phyloP scores from a whole-genome alignment of 2,888 invertebrate genomes.

The Neoitamus cyanurus region DNA sequence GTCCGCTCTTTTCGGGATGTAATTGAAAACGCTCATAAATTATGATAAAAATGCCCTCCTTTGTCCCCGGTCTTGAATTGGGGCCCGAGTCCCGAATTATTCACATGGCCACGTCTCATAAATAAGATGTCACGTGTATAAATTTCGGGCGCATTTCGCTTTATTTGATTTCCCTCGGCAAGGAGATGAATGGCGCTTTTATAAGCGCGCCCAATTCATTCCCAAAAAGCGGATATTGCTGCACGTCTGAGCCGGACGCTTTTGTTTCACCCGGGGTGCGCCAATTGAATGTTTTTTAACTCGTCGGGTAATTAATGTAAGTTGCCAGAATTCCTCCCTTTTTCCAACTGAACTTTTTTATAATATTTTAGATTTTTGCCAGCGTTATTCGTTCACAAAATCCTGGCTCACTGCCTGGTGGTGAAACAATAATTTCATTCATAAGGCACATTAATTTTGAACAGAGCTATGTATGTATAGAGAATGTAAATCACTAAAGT shows the following conservation, averaged over 20 bases:
- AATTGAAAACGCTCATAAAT: constrained; percentile 36
- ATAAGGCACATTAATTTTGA: no score
- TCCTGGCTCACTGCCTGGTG: not conserved
- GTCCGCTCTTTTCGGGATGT: constrained; percentile 22
- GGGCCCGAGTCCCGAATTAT: constrained; percentile 4
- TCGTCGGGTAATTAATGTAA: not conserved
- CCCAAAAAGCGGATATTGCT: not conserved
- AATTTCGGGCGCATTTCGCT: not conserved
- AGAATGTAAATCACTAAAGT: no score
- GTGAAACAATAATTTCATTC: no score
- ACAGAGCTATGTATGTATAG: no score
- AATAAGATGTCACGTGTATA: constrained; percentile 16
- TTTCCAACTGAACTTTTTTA: not conserved
- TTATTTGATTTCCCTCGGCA: not conserved
- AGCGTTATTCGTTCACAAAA: not conserved
- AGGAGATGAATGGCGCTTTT: constrained; percentile 5
- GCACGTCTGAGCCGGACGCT: not conserved
- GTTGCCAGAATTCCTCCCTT: not conserved
- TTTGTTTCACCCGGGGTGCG: not conserved
- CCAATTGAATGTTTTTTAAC: not conserved
- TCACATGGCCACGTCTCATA: not conserved
- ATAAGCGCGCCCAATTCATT: not conserved
- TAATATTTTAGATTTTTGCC: not conserved
- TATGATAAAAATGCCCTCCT: constrained; percentile 40
- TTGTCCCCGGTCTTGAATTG: not conserved